Evolutionary conservation across 2,113 vertebrate genomes (phyloP).

Genomic region (Equus przewalskii): DNA sequence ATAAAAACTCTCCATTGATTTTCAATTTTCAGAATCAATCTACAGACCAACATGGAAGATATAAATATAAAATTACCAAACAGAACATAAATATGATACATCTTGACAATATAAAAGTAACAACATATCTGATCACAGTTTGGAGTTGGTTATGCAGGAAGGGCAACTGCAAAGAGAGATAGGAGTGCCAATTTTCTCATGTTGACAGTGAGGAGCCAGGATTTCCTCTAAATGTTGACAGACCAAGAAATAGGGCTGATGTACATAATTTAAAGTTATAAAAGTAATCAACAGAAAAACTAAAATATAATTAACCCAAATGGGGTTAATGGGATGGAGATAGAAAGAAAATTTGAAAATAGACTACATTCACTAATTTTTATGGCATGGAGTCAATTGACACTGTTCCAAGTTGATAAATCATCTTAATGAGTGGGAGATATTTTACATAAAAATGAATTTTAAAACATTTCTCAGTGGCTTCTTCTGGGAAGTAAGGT

Average conservation of each 20-base stretch:
- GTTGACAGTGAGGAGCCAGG: neutral
- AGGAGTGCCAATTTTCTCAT: neutral
- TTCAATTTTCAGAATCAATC: constrained; percentile 13
- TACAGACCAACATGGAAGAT: neutral
- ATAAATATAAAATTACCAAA: neutral
- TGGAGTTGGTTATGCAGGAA: neutral
- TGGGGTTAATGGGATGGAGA: neutral
- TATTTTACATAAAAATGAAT: constrained; percentile 35
- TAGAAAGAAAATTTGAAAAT: constrained; percentile 1
- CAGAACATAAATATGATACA: neutral
- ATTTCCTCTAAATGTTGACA: neutral
- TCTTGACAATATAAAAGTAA: neutral
- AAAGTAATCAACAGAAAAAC: constrained; percentile 22
- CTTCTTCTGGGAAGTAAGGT: constrained; percentile 25
- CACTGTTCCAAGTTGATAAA: neutral
- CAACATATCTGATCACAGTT: neutral
- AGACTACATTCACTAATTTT: neutral
- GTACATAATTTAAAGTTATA: neutral
- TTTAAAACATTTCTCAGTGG: neutral
- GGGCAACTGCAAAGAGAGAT: accelerated
- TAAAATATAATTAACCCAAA: neutral
- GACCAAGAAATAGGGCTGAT: neutral
- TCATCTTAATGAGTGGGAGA: neutral
- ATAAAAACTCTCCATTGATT: neutral
- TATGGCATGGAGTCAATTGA: neutral